A percentile compares a stretch with the other conserved stretches of the same genome.
Evolutionary conservation across 1,140 invertebrate genomes (phyloP).

Genomic region (Saccostrea glomerata): DNA sequence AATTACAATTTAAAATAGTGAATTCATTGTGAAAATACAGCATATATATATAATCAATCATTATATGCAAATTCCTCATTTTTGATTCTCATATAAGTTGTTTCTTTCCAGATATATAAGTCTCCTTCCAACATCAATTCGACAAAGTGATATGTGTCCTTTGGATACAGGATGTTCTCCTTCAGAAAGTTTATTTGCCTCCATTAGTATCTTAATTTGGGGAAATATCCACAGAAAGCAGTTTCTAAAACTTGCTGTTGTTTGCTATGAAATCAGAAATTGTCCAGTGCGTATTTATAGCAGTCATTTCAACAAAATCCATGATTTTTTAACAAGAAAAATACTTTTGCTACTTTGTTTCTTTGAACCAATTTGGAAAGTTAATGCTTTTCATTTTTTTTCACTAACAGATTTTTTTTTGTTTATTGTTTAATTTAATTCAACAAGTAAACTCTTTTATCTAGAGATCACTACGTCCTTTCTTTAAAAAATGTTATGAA

Average conservation of each 20-base stretch:
- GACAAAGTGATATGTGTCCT: neutral
- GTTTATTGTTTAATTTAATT: neutral
- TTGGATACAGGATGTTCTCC: slow-evolving; percentile 10
- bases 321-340: neutral
- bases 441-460: neutral
- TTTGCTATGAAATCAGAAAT: neutral
- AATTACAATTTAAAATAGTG: neutral
- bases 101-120: neutral
- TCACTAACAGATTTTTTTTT: no score
- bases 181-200: slow-evolving; percentile 11
- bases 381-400: neutral
- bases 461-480: neutral
- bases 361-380: neutral
- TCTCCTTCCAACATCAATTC: neutral
- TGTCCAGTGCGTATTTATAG: neutral
- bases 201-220: slow-evolving; percentile 16
- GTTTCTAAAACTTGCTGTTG: slow-evolving; percentile 11
- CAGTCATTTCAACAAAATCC: neutral
- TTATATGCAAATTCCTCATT: no score
- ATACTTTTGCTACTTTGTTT: neutral
- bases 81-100: no score
- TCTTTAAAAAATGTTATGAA: no score
- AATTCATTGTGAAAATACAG: no score
- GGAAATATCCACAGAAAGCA: neutral
- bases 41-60: no score